Evolutionary conservation across 1,140 invertebrate species (phyloP).

Genomic region (Tyrophagus putrescentiae): DNA sequence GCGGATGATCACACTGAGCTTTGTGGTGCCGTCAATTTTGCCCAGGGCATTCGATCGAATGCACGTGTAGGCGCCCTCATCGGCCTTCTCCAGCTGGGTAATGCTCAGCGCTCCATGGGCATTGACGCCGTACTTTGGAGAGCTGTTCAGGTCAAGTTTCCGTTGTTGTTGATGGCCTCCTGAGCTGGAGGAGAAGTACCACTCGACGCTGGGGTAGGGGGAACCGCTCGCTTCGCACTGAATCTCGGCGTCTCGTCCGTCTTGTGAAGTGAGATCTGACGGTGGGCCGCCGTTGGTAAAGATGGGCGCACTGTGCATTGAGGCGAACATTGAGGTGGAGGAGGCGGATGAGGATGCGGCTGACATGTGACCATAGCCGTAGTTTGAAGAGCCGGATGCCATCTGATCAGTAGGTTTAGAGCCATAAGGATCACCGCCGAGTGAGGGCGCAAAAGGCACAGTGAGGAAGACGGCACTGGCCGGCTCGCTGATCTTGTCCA

Average conservation of each 20-base stretch:
- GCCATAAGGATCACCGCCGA: too few species aligned
- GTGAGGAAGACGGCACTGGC: slow-evolving; percentile 83
- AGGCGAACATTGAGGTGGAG: too few species aligned
- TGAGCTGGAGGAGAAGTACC: slow-evolving; percentile 61
- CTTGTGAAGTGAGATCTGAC: slow-evolving; percentile 68
- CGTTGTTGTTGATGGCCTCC: slow-evolving; percentile 2
- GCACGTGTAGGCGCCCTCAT: slow-evolving; percentile 21
- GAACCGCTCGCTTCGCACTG: slow-evolving; percentile 70
- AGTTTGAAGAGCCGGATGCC: too few species aligned
- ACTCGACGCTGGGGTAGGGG: slow-evolving; percentile 73
- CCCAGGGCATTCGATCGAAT: slow-evolving; percentile 21
- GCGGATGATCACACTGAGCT: slow-evolving; percentile 45
- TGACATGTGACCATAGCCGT: neutral
- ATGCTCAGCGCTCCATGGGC: slow-evolving; percentile 23
- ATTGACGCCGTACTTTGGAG: slow-evolving; percentile 15
- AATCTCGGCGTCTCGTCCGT: slow-evolving; percentile 76
- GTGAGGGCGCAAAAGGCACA: slow-evolving; percentile 65
- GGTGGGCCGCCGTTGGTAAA: slow-evolving; percentile 53
- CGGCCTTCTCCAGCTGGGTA: neutral
- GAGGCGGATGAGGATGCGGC: neutral
- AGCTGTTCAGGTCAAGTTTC: neutral
- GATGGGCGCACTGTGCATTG: slow-evolving; percentile 41
- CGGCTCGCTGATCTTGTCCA: slow-evolving; percentile 69
- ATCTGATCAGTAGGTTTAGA: too few species aligned
- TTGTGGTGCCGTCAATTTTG: slow-evolving; percentile 20